A percentile compares a stretch with the other conserved stretches of the same genome.
phyloP scores from a whole-genome alignment of 2,797 vertebrate species.

The Sebastes dallii region DNA sequence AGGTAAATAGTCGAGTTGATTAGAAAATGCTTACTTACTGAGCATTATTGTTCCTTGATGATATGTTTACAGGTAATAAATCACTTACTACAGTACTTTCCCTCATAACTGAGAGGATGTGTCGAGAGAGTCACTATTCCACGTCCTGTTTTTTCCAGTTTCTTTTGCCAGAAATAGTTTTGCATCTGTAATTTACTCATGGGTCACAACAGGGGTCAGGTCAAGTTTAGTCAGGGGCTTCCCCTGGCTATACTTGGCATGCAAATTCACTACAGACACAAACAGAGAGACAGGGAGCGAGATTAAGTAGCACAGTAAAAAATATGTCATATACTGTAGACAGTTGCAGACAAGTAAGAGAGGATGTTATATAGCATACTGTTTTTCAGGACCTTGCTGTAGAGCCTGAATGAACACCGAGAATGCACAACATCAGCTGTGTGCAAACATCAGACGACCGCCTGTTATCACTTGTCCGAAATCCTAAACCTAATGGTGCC shows the following conservation, averaged over 20 bases:
- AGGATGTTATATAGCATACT: neutral
- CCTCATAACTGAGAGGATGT: neutral
- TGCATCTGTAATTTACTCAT: slow-evolving; percentile 17
- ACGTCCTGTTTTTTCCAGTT: neutral
- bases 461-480: neutral
- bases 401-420: neutral
- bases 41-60: neutral
- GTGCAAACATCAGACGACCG: neutral
- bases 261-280: neutral
- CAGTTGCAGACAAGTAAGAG: neutral
- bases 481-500: neutral
- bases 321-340: neutral
- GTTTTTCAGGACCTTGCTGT: neutral
- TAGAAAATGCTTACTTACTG: neutral
- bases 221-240: slow-evolving; percentile 1
- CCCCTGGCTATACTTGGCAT: neutral
- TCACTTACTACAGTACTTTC: neutral
- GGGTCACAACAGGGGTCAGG: slow-evolving; percentile 7
- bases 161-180: slow-evolving; percentile 3
- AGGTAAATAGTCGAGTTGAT: neutral
- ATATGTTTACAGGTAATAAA: neutral
- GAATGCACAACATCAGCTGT: neutral
- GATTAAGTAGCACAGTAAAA: neutral
- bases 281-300: neutral
- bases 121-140: neutral